Base-by-base conservation (phyloP, 1,140 invertebrate species). In the Pygmarrhopalites habei region DNA sequence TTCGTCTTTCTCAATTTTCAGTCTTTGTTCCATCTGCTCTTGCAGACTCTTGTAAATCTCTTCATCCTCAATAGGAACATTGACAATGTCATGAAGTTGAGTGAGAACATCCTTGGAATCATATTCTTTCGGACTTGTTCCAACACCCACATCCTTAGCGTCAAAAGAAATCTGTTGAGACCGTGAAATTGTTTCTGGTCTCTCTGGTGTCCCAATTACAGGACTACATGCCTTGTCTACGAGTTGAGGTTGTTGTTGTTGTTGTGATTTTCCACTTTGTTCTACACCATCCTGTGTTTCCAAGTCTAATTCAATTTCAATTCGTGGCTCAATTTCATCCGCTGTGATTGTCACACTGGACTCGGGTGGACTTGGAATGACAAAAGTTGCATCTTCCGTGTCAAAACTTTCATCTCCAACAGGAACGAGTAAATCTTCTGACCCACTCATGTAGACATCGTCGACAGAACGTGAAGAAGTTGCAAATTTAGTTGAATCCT, bases 221-320 rank as follows among this genome's bases (percentile, higher is more conserved):
- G 67, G 67, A 56, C 59, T 62, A 39, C 59, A 68, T 1, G 67
- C 67, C 32, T 68, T 68, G 23, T 68, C 67, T 2, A 68, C 67
- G 14, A 62, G 53, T 19, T 29, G n/a, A 10, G 29, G 10, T 12
- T 19, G 15, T 15, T 5, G 2, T 19, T 10, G 12, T 28, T 10
- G 28, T 29, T 15, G 14, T 25, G 4, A 41, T 53, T 10, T 15
- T 25, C 2, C 21, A 25, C 19, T 10, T 23, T 5, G 29, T 28
- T 3, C 44, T 29, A 4, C 32, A 7, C 32, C 15, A 35, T 5
- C 5, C 15, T 35, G 5, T 7, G 32, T 5, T 57, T 60, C 49
- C 25, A 39, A 60, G 25, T 65, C 60, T n/a, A 61, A 32, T 62
- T 68, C 66, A 44, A 58, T 41, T 15, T 52, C 66, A 41, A 62